Percentiles rank a stretch among this genome's conserved stretches.
phyloP scores from a whole-genome alignment of 2,113 vertebrate genomes.

The Mus spicilegus region DNA sequence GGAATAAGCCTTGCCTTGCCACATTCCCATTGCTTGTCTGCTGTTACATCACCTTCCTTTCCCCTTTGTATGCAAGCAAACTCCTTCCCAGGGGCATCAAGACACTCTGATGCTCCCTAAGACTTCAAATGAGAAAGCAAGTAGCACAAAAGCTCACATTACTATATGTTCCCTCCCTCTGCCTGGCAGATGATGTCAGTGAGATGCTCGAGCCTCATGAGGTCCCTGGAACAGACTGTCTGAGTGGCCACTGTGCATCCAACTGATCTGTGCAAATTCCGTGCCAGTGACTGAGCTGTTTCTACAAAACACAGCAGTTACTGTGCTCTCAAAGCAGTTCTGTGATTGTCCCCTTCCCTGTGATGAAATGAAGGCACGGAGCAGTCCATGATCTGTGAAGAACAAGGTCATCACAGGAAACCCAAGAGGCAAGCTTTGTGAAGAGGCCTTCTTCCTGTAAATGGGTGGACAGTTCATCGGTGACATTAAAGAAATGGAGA shows the following conservation, averaged over 20 bases:
- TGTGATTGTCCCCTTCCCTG: neutral
- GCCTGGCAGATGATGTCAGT: neutral
- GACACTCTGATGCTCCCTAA: neutral
- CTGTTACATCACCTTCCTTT: neutral
- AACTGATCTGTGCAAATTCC: neutral
- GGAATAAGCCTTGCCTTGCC: neutral
- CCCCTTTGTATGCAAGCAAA: neutral
- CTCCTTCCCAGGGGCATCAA: neutral
- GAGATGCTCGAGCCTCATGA: neutral
- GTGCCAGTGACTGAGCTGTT: neutral
- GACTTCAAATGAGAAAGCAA: neutral
- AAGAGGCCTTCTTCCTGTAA: neutral
- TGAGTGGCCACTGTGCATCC: rapidly evolving
- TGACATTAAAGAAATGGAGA: neutral
- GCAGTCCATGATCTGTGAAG: neutral
- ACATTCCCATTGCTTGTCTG: neutral
- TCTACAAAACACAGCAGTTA: rapidly evolving
- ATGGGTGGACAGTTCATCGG: neutral
- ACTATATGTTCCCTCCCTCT: neutral
- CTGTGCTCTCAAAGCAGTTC: neutral
- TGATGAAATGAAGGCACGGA: neutral
- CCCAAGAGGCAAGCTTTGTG: neutral
- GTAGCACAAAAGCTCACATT: neutral
- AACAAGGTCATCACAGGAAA: neutral
- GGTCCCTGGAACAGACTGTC: neutral